Conservation (phyloP, 1,140 invertebrate genomes). For the Lordiphosa mommai region DNA sequence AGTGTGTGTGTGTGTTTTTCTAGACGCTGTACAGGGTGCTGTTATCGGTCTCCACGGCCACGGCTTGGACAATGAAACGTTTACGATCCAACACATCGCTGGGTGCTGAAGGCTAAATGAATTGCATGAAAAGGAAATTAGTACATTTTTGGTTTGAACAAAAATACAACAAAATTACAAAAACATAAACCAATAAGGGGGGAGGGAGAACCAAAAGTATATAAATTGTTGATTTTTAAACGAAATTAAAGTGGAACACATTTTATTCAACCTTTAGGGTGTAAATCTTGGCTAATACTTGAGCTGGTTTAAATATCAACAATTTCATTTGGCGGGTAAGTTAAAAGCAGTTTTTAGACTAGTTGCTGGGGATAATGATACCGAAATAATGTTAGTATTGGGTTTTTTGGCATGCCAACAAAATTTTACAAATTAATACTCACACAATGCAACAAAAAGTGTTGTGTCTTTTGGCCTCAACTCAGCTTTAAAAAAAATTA, state of each 20-base stretch:
- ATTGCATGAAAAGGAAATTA: not conserved
- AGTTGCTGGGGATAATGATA: no score
- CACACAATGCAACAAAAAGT: conserved; percentile 61
- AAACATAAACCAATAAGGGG: not conserved
- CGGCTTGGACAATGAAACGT: conserved; percentile 73
- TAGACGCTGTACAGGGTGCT: conserved; percentile 65
- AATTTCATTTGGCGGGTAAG: no score
- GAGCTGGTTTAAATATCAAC: no score
- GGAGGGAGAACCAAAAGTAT: no score
- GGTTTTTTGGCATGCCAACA: not conserved
- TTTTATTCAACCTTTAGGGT: no score
- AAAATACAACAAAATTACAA: no score
- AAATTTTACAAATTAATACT: conserved; percentile 46
- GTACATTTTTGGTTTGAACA: no score
- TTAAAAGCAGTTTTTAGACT: no score
- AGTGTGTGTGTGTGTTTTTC: not conserved
- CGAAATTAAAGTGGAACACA: no score
- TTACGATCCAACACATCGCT: conserved; percentile 50
- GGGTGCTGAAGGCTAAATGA: conserved; percentile 30
- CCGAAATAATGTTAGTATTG: no score
- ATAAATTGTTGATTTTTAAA: no score
- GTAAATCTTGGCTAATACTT: no score
- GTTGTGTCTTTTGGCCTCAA: conserved; percentile 48
- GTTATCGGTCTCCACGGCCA: conserved; percentile 66
- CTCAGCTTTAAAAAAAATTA: conserved; percentile 40